phyloP scores from a whole-genome alignment of 2,797 vertebrate species.

The Gymnoscopelus microlampas region DNA sequence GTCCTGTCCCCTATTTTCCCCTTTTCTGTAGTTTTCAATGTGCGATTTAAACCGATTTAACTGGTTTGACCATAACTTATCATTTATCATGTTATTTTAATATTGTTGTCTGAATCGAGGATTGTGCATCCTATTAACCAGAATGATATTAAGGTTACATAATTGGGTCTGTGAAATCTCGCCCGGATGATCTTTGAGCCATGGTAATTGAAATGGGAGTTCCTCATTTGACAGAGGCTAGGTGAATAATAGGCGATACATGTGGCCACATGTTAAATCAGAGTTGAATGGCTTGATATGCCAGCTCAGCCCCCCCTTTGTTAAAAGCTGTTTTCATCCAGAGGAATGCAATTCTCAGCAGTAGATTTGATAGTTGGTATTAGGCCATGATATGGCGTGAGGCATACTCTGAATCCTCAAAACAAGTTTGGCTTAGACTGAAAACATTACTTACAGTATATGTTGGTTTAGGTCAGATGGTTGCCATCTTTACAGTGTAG shows the following conservation, averaged over 20 bases:
- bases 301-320: slow-evolving; percentile 29
- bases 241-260: background rate
- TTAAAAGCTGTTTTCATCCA: slow-evolving; percentile 24
- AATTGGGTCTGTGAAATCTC: background rate
- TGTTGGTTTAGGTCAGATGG: background rate
- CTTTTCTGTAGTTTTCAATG: background rate
- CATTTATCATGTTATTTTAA: slow-evolving; percentile 1
- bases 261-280: slow-evolving; percentile 45
- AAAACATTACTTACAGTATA: background rate
- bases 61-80: background rate
- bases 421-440: slow-evolving; percentile 1
- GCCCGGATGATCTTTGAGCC: background rate
- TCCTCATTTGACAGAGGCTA: slow-evolving; percentile 23
- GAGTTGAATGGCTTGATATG: slow-evolving; percentile 20
- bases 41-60: background rate
- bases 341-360: slow-evolving; percentile 49
- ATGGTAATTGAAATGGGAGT: slow-evolving; percentile 11
- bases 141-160: background rate
- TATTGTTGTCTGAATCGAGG: slow-evolving; percentile 3
- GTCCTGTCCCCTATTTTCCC: too few species aligned
- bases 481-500: slow-evolving; percentile 1
- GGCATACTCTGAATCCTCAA: background rate
- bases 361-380: slow-evolving; percentile 28
- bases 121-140: background rate
- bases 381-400: slow-evolving; percentile 6